These are phyloP conservation scores for Pteropus alecto DNA, from an alignment of 2,113 vertebrate species.

Conservation along the genomic window DNA sequence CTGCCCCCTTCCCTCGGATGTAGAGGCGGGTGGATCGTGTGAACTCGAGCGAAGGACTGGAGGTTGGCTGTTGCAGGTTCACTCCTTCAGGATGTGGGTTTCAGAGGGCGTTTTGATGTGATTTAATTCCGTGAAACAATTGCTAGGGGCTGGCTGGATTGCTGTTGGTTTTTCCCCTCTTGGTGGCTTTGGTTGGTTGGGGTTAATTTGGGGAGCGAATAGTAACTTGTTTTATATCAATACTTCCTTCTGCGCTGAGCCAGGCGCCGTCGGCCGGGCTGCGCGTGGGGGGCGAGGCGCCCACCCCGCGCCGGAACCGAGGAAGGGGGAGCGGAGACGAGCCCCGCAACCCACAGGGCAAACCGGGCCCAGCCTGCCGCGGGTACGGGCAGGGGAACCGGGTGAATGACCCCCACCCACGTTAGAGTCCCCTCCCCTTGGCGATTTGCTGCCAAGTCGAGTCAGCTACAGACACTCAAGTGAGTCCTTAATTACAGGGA, in stretches of 20 bases:
- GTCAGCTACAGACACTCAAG: constrained; percentile 1
- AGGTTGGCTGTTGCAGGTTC: constrained; percentile 57
- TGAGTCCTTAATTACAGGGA: constrained; percentile 65
- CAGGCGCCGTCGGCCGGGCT: neutral
- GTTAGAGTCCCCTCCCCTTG: neutral
- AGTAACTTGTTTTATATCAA: constrained; percentile 56
- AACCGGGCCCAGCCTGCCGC: neutral
- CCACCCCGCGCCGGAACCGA: neutral
- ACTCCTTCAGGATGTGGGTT: constrained; percentile 76
- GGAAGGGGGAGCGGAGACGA: neutral
- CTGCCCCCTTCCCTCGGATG: constrained; percentile 19
- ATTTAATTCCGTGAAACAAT: constrained; percentile 74
- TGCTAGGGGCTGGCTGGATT: constrained; percentile 58
- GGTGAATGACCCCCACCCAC: neutral
- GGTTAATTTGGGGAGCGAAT: constrained; percentile 51
- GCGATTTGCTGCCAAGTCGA: neutral
- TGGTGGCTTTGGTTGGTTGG: constrained; percentile 56
- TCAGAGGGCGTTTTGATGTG: constrained; percentile 75
- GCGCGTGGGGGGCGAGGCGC: neutral
- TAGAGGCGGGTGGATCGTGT: constrained; percentile 27
- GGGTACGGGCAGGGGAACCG: neutral
- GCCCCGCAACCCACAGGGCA: neutral
- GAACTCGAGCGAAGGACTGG: constrained; percentile 31
- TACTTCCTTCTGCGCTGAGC: neutral
- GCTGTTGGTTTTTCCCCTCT: constrained; percentile 58